Conservation (phyloP, 2,888 invertebrate genomes). For the Aphrophora alni region DNA sequence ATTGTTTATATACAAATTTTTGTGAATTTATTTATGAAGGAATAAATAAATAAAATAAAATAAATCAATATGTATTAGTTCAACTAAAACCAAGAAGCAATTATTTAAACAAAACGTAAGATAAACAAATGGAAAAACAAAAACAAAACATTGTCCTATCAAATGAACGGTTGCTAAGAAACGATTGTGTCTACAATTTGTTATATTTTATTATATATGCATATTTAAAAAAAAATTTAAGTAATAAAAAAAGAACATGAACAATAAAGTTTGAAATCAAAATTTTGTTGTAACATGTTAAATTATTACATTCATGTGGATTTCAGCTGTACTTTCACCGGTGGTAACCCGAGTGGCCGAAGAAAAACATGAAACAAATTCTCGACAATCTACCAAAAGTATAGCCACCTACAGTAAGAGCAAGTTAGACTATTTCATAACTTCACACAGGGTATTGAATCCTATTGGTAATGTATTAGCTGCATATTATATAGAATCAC, state of each 20-base stretch:
- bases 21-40: too few relatives aligned
- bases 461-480: neutral
- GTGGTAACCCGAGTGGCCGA: neutral
- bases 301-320: neutral
- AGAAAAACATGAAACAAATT: neutral
- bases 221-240: neutral
- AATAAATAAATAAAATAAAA: too few relatives aligned
- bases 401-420: neutral
- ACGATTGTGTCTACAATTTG: neutral
- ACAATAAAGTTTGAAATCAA: neutral
- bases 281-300: neutral
- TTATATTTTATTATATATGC: too few relatives aligned
- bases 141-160: too few relatives aligned
- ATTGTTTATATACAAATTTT: too few relatives aligned
- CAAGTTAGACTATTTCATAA: neutral
- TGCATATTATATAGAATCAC: neutral
- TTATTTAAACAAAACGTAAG: too few relatives aligned
- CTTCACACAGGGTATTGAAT: neutral
- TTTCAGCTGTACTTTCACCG: neutral
- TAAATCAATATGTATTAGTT: too few relatives aligned
- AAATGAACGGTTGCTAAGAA: neutral
- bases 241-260: neutral
- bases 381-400: neutral
- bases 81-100: too few relatives aligned
- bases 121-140: too few relatives aligned